These are phyloP conservation scores for Peromyscus eremicus DNA, from an alignment of 2,797 vertebrate species.

Conservation along the genomic window DNA sequence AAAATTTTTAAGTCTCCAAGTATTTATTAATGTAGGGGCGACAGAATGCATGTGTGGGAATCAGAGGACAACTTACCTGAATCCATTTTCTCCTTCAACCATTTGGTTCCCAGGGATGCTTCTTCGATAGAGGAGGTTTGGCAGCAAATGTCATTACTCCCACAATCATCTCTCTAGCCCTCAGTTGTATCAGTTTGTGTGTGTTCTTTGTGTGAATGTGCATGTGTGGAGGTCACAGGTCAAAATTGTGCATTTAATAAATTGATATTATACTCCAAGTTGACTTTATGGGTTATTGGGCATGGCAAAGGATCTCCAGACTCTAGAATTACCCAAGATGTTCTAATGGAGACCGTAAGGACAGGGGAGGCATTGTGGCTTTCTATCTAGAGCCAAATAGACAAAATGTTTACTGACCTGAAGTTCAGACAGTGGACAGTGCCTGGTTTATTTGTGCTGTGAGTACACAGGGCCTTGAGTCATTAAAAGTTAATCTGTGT, in stretches of 20 bases:
- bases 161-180: neutral
- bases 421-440: too few species aligned
- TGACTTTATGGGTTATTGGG: neutral
- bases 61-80: too few species aligned
- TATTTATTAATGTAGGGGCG: neutral
- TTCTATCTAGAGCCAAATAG: too few species aligned
- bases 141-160: neutral
- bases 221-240: neutral
- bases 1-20: neutral
- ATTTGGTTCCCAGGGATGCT: neutral
- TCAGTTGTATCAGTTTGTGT: neutral
- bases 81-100: neutral
- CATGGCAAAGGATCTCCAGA: neutral
- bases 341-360: neutral
- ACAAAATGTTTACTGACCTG: too few species aligned
- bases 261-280: neutral
- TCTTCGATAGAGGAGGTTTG: neutral
- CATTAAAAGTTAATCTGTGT: too few species aligned
- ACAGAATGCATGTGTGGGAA: too few species aligned
- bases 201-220: neutral
- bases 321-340: too few species aligned
- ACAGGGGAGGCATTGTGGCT: neutral
- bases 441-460: too few species aligned
- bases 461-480: too few species aligned
- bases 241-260: neutral